Evolutionary conservation across 2,888 invertebrate genomes (phyloP), one percentile per base, ranked within the genome.

Genomic region (Eueremaeus valkanovi): DNA sequence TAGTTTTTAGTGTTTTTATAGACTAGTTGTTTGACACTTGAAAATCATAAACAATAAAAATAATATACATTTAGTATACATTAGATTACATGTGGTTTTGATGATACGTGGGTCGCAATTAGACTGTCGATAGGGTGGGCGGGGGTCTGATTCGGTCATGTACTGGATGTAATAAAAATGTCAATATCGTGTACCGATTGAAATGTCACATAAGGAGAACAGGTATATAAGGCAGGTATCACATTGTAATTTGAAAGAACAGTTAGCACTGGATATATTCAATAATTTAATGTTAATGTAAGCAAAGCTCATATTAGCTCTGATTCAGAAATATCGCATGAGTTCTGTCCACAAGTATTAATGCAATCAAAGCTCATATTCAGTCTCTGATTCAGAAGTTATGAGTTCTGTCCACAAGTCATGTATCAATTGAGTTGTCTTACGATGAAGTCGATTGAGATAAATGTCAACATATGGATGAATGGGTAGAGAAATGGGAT

Each of bases 221-320:
- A 58, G 58, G 58, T 58, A 31, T 51, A 58, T 58, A 58, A 58
- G 58, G 58, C 58, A 58, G 58, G 58, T 58, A 58, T 58, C 58
- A 58, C 58, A 58, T 58, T 29, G 58, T 58, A 58, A 58, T 58
- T 49, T 58, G 58, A 58, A 58, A 29, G 58, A 58, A 31, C 29
- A 13, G 55, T 55, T 27, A 31, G 58, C 31, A 24, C 58, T 58
- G 29, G 16, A 58, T 58, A 31, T 29, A 29, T 31, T 58, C 16
- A 3, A 58, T 29, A 31, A 27, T 27, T 27, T 24, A 21, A 55
- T 55, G 13, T 27, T 55, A 13, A 29, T 58, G 58, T 29, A 49
- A 49, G 18, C 49, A 49, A 49, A 49, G 49, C 49, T 49, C 49
- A 21, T 49, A 49, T 49, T 49, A 49, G 21, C n/a, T 49, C 21